These are phyloP conservation scores for Lagopus leucura DNA, from an alignment of 2,113 vertebrate species.

Conservation along the genomic window DNA sequence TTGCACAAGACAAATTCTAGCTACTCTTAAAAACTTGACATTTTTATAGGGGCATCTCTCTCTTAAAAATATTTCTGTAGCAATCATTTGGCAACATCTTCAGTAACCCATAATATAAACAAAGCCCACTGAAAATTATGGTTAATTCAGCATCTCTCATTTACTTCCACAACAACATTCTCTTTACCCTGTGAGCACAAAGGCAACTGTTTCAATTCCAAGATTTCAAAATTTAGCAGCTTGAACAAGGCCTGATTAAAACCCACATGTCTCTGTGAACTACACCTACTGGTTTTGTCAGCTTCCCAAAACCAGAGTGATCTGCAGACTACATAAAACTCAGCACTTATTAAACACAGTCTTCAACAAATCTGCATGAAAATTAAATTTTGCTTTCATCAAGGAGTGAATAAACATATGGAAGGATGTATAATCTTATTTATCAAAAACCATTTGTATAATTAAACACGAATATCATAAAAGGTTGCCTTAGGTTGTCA, in stretches of 20 bases:
- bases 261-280: slow-evolving; percentile 4
- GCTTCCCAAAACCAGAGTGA: slow-evolving; percentile 71
- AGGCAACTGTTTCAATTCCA: neutral
- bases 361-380: slow-evolving; percentile 92
- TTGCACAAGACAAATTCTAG: neutral
- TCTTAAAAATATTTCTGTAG: neutral
- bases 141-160: neutral
- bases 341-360: slow-evolving; percentile 88
- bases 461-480: slow-evolving; percentile 94
- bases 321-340: slow-evolving; percentile 85
- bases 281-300: slow-evolving; percentile 57
- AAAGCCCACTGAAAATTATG: neutral
- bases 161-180: slow-evolving; percentile 20
- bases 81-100: slow-evolving; percentile 8
- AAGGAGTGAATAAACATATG: slow-evolving; percentile 89
- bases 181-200: slow-evolving; percentile 6
- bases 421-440: slow-evolving; percentile 95
- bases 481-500: slow-evolving; percentile 92
- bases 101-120: slow-evolving; percentile 1
- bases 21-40: neutral
- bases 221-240: slow-evolving; percentile 19
- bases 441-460: slow-evolving; percentile 96
- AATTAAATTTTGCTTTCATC: slow-evolving; percentile 99
- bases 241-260: slow-evolving; percentile 50
- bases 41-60: neutral